Conservation (phyloP, 2,797 vertebrate genomes). For the Chromobotia macracanthus region DNA sequence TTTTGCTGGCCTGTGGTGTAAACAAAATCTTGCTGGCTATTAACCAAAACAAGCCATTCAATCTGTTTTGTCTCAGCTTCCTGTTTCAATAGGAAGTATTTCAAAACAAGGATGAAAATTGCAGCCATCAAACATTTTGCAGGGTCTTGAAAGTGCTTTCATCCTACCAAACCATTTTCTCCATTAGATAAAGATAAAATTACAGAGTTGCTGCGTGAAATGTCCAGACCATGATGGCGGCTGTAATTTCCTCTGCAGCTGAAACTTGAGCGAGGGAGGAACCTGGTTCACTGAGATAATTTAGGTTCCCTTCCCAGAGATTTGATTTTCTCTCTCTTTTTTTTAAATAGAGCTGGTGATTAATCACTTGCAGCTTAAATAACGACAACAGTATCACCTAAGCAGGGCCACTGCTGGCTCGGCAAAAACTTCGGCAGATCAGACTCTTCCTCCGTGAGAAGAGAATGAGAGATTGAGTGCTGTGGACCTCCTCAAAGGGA, state of each 20-base stretch:
- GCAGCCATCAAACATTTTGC: not conserved
- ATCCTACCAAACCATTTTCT: constrained; percentile 14
- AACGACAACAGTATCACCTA: constrained; percentile 43
- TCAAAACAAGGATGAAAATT: not conserved
- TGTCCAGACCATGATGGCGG: constrained; percentile 33
- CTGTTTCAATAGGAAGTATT: not conserved
- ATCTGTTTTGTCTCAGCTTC: too few species aligned
- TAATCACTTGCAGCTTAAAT: constrained; percentile 56
- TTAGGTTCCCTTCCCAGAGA: constrained; percentile 46
- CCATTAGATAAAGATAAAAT: constrained; percentile 18
- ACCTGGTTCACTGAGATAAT: constrained; percentile 55
- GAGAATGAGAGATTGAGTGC: constrained; percentile 26
- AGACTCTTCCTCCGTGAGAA: not conserved
- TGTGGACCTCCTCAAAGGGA: constrained; percentile 30
- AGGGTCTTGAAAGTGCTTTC: not conserved
- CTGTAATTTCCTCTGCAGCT: constrained; percentile 48
- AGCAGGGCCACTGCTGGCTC: constrained; percentile 37
- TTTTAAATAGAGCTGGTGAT: constrained; percentile 51
- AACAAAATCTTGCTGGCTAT: too few species aligned
- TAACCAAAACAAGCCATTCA: too few species aligned
- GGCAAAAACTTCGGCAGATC: constrained; percentile 20
- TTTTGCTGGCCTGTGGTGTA: not conserved
- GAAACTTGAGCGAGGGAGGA: constrained; percentile 35
- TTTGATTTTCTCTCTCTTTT: constrained; percentile 42
- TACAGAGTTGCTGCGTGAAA: constrained; percentile 32